Evolutionary conservation across 1,140 invertebrate genomes (phyloP).

Genomic region (Sesamia nonagrioides): DNA sequence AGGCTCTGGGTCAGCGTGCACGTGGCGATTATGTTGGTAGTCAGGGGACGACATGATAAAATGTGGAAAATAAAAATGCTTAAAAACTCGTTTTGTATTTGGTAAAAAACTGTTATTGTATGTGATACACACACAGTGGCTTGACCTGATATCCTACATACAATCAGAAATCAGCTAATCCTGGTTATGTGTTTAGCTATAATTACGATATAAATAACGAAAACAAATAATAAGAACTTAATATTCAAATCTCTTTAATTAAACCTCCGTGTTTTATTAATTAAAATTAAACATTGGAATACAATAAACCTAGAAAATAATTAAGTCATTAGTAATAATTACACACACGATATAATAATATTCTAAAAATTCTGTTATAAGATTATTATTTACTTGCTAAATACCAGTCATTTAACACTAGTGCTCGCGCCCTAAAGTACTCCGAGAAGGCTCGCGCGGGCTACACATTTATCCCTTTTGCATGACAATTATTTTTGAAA

Average conservation of each 20-base stretch:
- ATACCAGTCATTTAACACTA: background rate
- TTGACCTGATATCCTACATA: too few species aligned
- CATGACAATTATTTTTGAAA: too few species aligned
- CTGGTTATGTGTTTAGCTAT: too few species aligned
- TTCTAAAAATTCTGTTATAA: constrained; percentile 20
- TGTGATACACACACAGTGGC: too few species aligned
- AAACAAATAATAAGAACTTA: constrained; percentile 29
- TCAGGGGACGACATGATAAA: background rate
- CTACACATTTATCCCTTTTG: too few species aligned
- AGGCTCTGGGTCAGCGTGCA: too few species aligned
- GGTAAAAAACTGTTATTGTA: too few species aligned
- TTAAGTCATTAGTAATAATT: constrained; percentile 47
- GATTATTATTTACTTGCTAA: background rate
- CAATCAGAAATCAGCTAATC: too few species aligned
- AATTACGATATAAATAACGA: too few species aligned
- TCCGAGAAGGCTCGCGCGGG: too few species aligned
- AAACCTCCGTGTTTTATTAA: constrained; percentile 49
- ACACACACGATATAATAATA: constrained; percentile 1
- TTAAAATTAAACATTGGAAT: constrained; percentile 46
- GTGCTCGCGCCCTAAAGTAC: too few species aligned
- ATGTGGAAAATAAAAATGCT: background rate
- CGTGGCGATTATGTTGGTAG: too few species aligned
- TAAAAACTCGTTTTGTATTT: background rate
- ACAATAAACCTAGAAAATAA: constrained; percentile 45
- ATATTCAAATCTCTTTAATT: constrained; percentile 36